Conservation (phyloP, 1,140 invertebrate genomes). For the Pinna nobilis region DNA sequence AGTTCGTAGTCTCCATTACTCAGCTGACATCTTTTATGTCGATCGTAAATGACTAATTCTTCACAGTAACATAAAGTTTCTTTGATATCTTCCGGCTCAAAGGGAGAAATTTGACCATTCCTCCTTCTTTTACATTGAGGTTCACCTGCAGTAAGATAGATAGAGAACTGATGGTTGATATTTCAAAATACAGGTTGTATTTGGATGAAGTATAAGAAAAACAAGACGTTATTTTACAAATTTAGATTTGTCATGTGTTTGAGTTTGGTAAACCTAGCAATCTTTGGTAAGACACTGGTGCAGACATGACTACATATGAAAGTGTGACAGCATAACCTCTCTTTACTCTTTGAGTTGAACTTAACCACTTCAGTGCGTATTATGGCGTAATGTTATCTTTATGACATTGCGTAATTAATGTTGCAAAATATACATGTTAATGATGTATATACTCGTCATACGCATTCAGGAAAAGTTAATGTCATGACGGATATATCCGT, state of each 20-base stretch:
- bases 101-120: slow-evolving; percentile 70
- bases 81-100: slow-evolving; percentile 67
- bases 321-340: neutral
- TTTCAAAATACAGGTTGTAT: too few relatives aligned
- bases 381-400: too few relatives aligned
- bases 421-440: too few relatives aligned
- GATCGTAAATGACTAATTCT: slow-evolving; percentile 93
- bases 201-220: too few relatives aligned
- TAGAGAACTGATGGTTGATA: too few relatives aligned
- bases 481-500: too few relatives aligned
- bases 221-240: too few relatives aligned
- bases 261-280: neutral
- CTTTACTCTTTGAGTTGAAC: neutral
- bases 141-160: slow-evolving; percentile 76
- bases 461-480: too few relatives aligned
- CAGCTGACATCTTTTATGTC: slow-evolving; percentile 89
- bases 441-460: too few relatives aligned
- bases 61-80: slow-evolving; percentile 84
- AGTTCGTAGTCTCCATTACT: slow-evolving; percentile 93
- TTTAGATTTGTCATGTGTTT: neutral
- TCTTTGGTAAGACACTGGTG: neutral
- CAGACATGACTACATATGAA: neutral
- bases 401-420: too few relatives aligned
- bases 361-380: too few relatives aligned
- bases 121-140: slow-evolving; percentile 80